These are phyloP conservation scores for Pasiphila rectangulata DNA, from an alignment of 2,888 invertebrate genomes.

Conservation along the genomic window DNA sequence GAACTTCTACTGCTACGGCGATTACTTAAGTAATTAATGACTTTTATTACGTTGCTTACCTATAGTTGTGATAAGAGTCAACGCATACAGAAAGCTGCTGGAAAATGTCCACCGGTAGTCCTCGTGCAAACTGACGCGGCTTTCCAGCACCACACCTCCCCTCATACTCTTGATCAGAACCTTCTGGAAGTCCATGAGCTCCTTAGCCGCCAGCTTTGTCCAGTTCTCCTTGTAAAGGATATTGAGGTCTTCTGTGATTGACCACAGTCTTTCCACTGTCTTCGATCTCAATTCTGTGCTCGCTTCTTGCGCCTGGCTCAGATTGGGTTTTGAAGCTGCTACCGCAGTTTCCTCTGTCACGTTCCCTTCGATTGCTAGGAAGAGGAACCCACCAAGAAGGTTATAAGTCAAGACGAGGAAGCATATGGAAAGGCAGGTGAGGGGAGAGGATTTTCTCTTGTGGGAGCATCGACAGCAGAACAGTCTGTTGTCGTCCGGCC, in stretches of 20 bases:
- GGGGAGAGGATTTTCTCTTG: slow-evolving; percentile 76
- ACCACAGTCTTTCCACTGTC: slow-evolving; percentile 91
- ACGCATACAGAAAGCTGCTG: slow-evolving; percentile 94
- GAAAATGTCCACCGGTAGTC: slow-evolving; percentile 94
- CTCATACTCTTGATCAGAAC: slow-evolving; percentile 74
- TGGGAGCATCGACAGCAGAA: slow-evolving; percentile 75
- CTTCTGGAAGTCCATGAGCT: slow-evolving; percentile 92
- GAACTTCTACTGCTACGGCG: too few species aligned
- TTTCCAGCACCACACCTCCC: slow-evolving; percentile 61
- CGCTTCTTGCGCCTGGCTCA: slow-evolving; percentile 75
- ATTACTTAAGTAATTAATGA: too few species aligned
- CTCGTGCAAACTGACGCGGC: slow-evolving; percentile 49
- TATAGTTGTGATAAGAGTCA: slow-evolving; percentile 96
- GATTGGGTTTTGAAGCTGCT: slow-evolving; percentile 83
- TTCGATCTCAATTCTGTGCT: slow-evolving; percentile 82
- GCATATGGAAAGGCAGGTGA: slow-evolving; percentile 91
- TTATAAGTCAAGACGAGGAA: slow-evolving; percentile 94
- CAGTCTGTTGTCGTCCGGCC: slow-evolving; percentile 11
- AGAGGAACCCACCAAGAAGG: slow-evolving; percentile 94
- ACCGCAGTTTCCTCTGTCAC: slow-evolving; percentile 82
- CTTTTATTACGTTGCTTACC: too few species aligned
- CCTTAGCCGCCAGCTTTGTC: slow-evolving; percentile 92
- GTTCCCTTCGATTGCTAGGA: slow-evolving; percentile 90
- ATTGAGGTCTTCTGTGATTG: slow-evolving; percentile 92
- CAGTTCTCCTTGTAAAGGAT: slow-evolving; percentile 95